Percentiles rank a stretch among this genome's conserved stretches.
phyloP scores from a whole-genome alignment of 2,113 vertebrate species.

The Piprites chloris region DNA sequence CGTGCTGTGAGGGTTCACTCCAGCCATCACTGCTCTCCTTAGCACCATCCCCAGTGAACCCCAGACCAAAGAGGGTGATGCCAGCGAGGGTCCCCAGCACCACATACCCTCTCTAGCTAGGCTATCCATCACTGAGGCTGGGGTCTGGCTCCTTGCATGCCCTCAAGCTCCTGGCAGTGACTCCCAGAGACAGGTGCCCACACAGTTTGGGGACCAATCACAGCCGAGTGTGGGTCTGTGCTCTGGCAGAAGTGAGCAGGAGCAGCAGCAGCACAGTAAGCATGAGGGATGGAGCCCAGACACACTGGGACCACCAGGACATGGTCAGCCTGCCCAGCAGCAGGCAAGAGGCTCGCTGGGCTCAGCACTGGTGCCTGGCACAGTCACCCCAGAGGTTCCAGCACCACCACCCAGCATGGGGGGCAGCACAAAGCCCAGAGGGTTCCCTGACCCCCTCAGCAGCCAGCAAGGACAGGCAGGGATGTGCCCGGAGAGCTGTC shows the following conservation, averaged over 20 bases:
- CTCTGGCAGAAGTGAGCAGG: not conserved
- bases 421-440: not conserved
- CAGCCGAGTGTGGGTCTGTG: not conserved
- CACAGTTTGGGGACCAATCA: not conserved
- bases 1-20: rapidly evolving
- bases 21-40: rapidly evolving
- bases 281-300: not conserved
- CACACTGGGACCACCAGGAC: not conserved
- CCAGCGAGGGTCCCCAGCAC: rapidly evolving
- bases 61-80: rapidly evolving
- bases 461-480: not conserved
- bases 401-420: not conserved
- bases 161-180: not conserved
- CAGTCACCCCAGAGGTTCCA: not conserved
- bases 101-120: rapidly evolving
- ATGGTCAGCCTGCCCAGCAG: not conserved
- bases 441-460: not conserved
- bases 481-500: rapidly evolving
- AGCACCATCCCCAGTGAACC: not conserved
- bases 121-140: rapidly evolving
- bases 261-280: not conserved
- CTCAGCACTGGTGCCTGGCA: not conserved
- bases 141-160: not conserved
- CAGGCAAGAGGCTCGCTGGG: not conserved
- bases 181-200: rapidly evolving